Base-by-base conservation (phyloP, 1,140 invertebrate genomes). In the Bombus consobrinus region DNA sequence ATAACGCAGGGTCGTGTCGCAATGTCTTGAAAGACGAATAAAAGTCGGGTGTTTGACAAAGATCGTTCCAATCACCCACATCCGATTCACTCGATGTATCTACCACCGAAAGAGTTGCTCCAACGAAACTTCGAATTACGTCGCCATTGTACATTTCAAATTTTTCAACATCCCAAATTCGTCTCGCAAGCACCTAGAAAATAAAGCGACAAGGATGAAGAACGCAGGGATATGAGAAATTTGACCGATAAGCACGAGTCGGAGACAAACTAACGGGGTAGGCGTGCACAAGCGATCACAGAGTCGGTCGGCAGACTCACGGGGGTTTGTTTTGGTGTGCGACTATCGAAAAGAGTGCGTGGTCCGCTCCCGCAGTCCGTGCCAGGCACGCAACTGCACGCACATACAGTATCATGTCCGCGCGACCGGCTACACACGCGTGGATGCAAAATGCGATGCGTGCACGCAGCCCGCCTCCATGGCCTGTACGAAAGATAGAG, bases 261-360 rank as follows among this genome's bases (percentile, higher is more conserved):
- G 18, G 18, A 5, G 37, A 71, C 22, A 28, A 39, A 71, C 9
- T 25, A 25, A 10, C 47, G 39, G 12, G 43, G 64, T 15, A 18
- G 66, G 34, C 8, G 6, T 1, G 15, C 2, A 43, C 13, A n/a
- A 13, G 5, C 41, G 28, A 12, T 22, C 10, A 3, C 9, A 18
- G 3, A 3, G 9, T 12, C 43, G 34, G 53, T 25, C 25, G 47
- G 1, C 13, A 28, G 15, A 4, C 15, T 59, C 1, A 28, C 25
- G 84, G 69, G 87, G 85, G 80, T 91, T 91, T 91, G 90, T 91
- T 91, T 91, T 91, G 90, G 74, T 91, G 90, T 88, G 90, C 89
- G 90, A 89, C 88, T 85, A 41, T 53, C 59, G 73, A 68, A 18
- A 73, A 87, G 79, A 77, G 87, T 76, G 80, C 72, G 81, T 90